Evolutionary conservation across 2,797 vertebrate genomes (phyloP).

Genomic region (Lacerta agilis): DNA sequence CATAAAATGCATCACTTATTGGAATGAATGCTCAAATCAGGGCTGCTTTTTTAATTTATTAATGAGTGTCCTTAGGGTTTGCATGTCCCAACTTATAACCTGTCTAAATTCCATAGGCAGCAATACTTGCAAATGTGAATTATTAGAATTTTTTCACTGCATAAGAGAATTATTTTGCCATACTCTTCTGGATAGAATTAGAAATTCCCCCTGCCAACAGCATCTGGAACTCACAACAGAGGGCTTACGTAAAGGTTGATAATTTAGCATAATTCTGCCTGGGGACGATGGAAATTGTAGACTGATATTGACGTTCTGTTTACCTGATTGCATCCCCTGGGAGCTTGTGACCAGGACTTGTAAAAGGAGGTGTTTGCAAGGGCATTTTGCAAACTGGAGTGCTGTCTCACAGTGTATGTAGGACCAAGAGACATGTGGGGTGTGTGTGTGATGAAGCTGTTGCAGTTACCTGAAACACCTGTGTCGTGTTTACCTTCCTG

Average conservation of each 20-base stretch:
- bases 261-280: too few species aligned
- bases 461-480: too few species aligned
- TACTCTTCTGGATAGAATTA: neutral
- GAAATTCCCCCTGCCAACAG: neutral
- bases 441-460: too few species aligned
- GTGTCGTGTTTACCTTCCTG: too few species aligned
- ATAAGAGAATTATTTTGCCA: neutral
- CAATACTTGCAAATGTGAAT: constrained; percentile 21
- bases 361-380: too few species aligned
- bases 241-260: neutral
- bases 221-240: neutral
- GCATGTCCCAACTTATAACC: neutral
- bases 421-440: too few species aligned
- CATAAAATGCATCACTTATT: neutral
- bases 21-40: constrained; percentile 15
- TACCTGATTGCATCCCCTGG: too few species aligned
- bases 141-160: neutral
- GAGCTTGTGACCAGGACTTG: too few species aligned
- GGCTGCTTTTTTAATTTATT: neutral
- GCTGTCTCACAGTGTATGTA: too few species aligned
- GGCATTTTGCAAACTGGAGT: too few species aligned
- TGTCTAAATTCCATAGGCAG: neutral
- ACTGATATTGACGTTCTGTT: too few species aligned
- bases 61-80: constrained; percentile 18
- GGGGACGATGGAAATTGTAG: too few species aligned